Evolutionary conservation across 2,113 vertebrate genomes (phyloP), one percentile per base, ranked within the genome.

Genomic region (Chaetodon auriga): DNA sequence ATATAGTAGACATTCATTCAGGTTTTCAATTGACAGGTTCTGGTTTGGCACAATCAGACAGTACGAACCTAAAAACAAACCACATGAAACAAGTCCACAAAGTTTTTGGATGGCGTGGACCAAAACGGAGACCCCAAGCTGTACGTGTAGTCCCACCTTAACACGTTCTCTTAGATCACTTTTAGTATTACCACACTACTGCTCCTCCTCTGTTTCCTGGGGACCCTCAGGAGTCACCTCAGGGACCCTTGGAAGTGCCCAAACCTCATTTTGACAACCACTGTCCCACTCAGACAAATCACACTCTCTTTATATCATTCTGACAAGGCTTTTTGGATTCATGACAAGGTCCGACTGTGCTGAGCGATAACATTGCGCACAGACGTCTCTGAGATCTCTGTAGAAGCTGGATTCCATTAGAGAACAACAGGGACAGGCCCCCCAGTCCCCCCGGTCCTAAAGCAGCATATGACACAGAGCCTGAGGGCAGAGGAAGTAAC

Each of bases 391-490:
- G n/a, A 48, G 36, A n/a, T 78, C 78, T 75, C 77, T 0, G 45
- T 0, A 71, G 82, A 82, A 62, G 58, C 61, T 46, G 68, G 69
- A 12, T 86, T 92, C 91, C 89, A 92, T 92, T 90, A 93, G 86
- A 92, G 65, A 75, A 87, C 87, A 81, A 81, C 85, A 23, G 87
- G 87, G 87, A 89, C 21, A 21, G 36, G 41, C 73, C 73, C 76
- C 68, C 51, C 49, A 0, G 60, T 55, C 83, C 80, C 89, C 41
- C 57, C 12, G 83, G 83, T 85, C 86, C 81, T 84, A 70, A 68
- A 90, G 72, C 83, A 83, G 85, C 90, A 90, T 90, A 90, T 90
- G 90, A 92, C 91, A 79, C 71, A 25, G n/a, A 78, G 91, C 91
- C 90, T 64, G 71, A 78, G 89, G 91, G 91, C 90, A 87, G 70